A percentile compares a stretch with the other conserved stretches of the same genome.
Conservation (phyloP, 2,888 invertebrate species). For the Ypsolopha scabrella region DNA sequence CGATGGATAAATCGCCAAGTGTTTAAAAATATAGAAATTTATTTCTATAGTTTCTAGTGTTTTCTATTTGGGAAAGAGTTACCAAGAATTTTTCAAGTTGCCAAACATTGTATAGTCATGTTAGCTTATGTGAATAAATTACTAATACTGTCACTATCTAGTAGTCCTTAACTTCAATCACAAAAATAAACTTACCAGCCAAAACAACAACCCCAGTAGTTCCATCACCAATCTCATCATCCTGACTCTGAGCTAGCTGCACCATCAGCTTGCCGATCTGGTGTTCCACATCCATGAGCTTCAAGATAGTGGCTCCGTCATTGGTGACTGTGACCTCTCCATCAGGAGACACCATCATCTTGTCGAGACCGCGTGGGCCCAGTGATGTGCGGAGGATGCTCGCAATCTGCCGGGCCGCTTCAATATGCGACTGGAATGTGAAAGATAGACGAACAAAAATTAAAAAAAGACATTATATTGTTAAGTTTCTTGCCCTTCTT, state of each 20-base stretch:
- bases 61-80: too few relatives aligned
- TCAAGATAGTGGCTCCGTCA: conserved; percentile 99
- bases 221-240: conserved; percentile 99
- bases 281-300: conserved; percentile 99
- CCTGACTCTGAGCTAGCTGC: conserved; percentile 97
- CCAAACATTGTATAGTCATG: too few relatives aligned
- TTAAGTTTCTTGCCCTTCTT: too few relatives aligned
- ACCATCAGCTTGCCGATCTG: conserved; percentile 98
- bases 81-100: too few relatives aligned
- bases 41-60: too few relatives aligned
- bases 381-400: conserved; percentile 91
- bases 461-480: too few relatives aligned
- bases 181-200: conserved; percentile 53
- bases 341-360: conserved; percentile 96
- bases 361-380: conserved; percentile 97
- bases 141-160: too few relatives aligned
- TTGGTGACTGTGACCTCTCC: conserved; percentile 98
- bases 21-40: too few relatives aligned
- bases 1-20: too few relatives aligned
- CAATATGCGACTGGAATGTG: conserved; percentile 89
- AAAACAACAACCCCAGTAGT: conserved; percentile 97
- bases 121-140: too few relatives aligned
- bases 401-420: conserved; percentile 95
- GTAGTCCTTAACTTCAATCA: too few relatives aligned
- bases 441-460: conserved; percentile 1